Evolutionary conservation across 2,797 vertebrate genomes (phyloP), one percentile per base, ranked within the genome.

Genomic region (Onychomys arenicola): DNA sequence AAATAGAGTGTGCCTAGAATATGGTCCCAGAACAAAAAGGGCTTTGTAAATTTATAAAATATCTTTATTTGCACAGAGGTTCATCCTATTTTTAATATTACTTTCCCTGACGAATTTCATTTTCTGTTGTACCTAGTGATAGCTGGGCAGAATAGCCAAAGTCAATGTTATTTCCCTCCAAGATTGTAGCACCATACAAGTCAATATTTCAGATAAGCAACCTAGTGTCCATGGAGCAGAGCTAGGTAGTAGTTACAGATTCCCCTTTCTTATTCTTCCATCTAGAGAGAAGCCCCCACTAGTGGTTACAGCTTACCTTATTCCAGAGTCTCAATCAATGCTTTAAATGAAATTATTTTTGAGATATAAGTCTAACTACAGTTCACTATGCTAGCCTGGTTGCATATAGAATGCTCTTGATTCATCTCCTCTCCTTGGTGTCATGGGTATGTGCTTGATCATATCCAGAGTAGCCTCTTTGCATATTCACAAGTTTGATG

Each of bases 31-130:
- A 96, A 90, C 14, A 92, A 90, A 82, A 67, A 29, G 6, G 5
- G 67, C 84, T 65, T 69, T 73, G 61, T 69, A 95, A 92, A 37
- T 40, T 77, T 93, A 81, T 77, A 77, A 90, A 94, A 61, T 65
- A 37, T 1, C n/a, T 94, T 90, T 59, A 65, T 89, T 87, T 96
- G 23, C 19, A 69, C 29, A 37, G 13, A 9, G 69, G 52, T 71
- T 83, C 59, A 90, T 49, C 73, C 0, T 93, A 65, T 76, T 97
- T 76, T 40, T 4, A 73, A 27, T 94, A 40, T 61, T 59, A 37
- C 73, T 97, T 80, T 23, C 2, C 14, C 37, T 71, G 6, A 37
- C n/a, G 25, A 4, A 84, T 87, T 96, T 93, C 63, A 61, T 49
- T 87, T 37, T 40, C 23, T 32, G 23, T 34, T 94, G 43, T 17